Percentiles rank a stretch among this genome's conserved stretches.
Conservation (phyloP, 2,888 invertebrate species). For the Andrena bicolor region DNA sequence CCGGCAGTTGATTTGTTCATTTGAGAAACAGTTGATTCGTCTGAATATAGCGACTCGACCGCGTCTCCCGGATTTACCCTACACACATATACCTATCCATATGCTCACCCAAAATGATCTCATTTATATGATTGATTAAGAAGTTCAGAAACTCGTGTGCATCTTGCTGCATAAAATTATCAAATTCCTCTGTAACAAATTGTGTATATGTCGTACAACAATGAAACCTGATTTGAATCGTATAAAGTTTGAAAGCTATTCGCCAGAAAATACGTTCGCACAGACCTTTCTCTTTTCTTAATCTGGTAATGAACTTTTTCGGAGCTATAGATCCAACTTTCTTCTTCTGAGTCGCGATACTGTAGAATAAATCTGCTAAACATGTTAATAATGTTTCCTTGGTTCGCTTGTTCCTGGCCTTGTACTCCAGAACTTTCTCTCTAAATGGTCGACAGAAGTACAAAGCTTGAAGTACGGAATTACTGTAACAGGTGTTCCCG, state of each 20-base stretch:
- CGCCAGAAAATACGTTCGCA: constrained; percentile 28
- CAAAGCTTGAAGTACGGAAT: constrained; percentile 99
- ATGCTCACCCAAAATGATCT: constrained; percentile 95
- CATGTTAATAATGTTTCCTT: constrained; percentile 99
- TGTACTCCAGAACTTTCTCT: constrained; percentile 99
- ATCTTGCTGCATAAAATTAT: constrained; percentile 99
- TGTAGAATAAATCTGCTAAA: constrained; percentile 99
- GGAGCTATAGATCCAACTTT: constrained; percentile 99
- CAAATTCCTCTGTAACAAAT: constrained; percentile 95
- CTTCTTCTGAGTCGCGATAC: constrained; percentile 99
- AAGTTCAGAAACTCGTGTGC: constrained; percentile 99
- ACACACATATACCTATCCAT: not conserved
- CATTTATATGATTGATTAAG: constrained; percentile 99
- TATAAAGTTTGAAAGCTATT: constrained; percentile 10
- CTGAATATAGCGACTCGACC: too few species aligned
- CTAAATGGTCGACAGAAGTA: constrained; percentile 99
- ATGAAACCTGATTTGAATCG: not conserved
- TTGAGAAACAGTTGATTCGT: too few species aligned
- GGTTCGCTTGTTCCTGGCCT: constrained; percentile 96
- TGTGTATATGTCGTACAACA: not conserved
- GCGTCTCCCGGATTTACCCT: too few species aligned
- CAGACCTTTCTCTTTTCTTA: constrained; percentile 98
- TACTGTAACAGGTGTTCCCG: constrained; percentile 99
- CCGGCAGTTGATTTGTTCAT: too few species aligned
- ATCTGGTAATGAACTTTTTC: constrained; percentile 99